These are phyloP conservation scores for Phrynocephalus vlangalii DNA, from an alignment of 2,797 vertebrate species.

Conservation along the genomic window DNA sequence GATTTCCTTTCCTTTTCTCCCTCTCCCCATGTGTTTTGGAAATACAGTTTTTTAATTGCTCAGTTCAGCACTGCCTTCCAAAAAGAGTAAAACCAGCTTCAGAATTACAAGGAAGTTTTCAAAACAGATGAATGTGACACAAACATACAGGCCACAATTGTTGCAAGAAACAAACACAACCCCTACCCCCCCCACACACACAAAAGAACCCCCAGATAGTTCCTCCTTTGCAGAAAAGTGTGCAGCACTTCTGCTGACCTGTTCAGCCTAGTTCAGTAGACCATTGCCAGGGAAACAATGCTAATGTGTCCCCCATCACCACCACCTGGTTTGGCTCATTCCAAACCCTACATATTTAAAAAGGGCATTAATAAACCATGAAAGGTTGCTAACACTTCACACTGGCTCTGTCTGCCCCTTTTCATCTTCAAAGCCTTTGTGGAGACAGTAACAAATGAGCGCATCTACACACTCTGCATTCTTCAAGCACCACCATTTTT, in stretches of 20 bases:
- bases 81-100: background rate
- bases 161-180: background rate
- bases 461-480: background rate
- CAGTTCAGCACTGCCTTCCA: background rate
- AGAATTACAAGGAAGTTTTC: background rate
- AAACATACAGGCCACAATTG: background rate
- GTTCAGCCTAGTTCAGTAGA: background rate
- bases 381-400: constrained; percentile 46
- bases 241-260: fast-evolving
- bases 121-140: background rate
- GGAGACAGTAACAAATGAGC: constrained; percentile 61
- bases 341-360: constrained; percentile 43
- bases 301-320: background rate
- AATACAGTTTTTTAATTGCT: background rate
- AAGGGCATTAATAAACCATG: constrained; percentile 71
- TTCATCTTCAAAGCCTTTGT: constrained; percentile 66
- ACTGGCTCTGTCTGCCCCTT: constrained; percentile 49
- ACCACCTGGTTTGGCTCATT: constrained; percentile 23
- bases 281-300: background rate
- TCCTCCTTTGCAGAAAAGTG: constrained; percentile 30
- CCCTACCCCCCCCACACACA: too few relatives aligned
- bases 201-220: background rate
- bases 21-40: background rate
- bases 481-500: background rate
- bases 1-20: background rate